phyloP scores from a whole-genome alignment of 2,113 vertebrate species.

The Oostethus manadensis region DNA sequence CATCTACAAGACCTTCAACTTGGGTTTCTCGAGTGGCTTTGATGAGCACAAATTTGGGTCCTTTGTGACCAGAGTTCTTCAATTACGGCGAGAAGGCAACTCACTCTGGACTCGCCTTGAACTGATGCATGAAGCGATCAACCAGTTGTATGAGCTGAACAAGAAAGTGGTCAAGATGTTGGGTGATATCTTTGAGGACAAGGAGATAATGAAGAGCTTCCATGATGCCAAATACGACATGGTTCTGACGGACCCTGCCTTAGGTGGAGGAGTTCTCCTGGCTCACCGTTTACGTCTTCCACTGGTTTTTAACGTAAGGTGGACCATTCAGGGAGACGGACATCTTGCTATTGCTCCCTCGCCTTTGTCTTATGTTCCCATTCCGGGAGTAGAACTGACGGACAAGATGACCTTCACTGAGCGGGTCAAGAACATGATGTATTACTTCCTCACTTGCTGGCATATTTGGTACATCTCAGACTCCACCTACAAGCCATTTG shows the following conservation, averaged over 20 bases:
- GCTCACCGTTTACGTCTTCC: conserved; percentile 46
- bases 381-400: conserved; percentile 24
- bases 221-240: conserved; percentile 41
- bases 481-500: conserved; percentile 36
- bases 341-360: conserved; percentile 41
- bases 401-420: conserved; percentile 53
- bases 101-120: conserved; percentile 22
- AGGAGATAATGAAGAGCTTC: conserved; percentile 39
- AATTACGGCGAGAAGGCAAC: not conserved
- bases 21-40: conserved; percentile 7
- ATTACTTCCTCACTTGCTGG: conserved; percentile 11
- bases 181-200: conserved; percentile 26
- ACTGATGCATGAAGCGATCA: not conserved
- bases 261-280: conserved; percentile 35
- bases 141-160: not conserved
- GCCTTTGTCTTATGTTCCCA: conserved; percentile 47
- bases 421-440: conserved; percentile 33
- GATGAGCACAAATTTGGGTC: not conserved
- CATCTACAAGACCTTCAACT: conserved; percentile 37
- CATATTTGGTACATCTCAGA: conserved; percentile 26
- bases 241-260: conserved; percentile 41
- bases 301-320: conserved; percentile 52
- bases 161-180: not conserved
- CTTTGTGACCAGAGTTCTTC: not conserved
- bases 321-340: conserved; percentile 47